Evolutionary conservation across 1,140 invertebrate genomes (phyloP), one percentile per base, ranked within the genome.

Genomic region (Babylonia areolata): DNA sequence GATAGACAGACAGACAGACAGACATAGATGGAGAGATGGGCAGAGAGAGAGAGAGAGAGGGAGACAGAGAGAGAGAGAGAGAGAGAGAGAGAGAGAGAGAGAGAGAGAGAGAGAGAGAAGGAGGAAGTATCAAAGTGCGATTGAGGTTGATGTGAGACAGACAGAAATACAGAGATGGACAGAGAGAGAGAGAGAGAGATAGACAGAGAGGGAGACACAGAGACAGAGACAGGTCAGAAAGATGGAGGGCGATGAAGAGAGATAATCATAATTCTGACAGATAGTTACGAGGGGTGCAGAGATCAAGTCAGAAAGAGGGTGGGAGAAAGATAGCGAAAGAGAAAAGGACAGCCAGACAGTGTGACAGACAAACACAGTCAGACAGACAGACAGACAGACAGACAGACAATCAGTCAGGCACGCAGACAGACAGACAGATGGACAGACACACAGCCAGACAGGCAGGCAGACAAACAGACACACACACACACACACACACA

Each of bases 141-240:
- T 6, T 11, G 46, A 51, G 46, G 46, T 11, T 6, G 20, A 20
- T 11, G 46, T 11, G 58, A 64, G 58, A 64, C 3, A 64, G 20
- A 23, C 3, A 23, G 58, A 23, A 28, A 23, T 6, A 64, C 9
- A 64, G 58, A 23, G 58, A 23, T 3, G 28, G 58, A 64, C 9
- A 64, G 58, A 64, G 58, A 64, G 58, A 64, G 58, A 64, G 58
- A 64, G 58, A 64, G 58, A 64, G 58, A 64, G 58, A 64, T 6
- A 64, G 58, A 64, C 9, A 64, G 58, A 64, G 58, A 64, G 58
- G 28, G 58, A 64, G 58, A 64, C 9, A n/a, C 9, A 64, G 58
- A 64, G 58, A 64, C 9, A 64, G 58, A 64, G 58, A 64, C 9
- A 64, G 58, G 9, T 6, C 9, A 64, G 58, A 64, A 20, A 64